phyloP scores from a whole-genome alignment of 1,140 invertebrate species.

The Drosophila mayri region DNA sequence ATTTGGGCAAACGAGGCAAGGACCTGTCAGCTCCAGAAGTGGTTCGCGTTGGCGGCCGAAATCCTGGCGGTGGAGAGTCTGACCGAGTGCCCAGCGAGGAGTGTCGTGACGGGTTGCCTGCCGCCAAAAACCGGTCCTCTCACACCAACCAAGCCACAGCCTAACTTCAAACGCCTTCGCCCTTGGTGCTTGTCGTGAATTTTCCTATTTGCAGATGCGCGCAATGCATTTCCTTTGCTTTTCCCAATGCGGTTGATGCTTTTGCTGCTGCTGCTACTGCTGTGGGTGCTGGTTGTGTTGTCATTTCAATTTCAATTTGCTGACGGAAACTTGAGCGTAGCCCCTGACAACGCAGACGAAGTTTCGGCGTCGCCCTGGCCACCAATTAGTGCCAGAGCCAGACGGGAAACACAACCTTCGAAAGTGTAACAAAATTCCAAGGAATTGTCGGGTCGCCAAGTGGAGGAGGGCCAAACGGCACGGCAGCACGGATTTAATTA shows the following conservation, averaged over 20 bases:
- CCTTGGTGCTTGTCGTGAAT: conserved; percentile 32
- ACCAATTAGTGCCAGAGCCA: conserved; percentile 62
- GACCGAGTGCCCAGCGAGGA: conserved; percentile 19
- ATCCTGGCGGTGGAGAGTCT: neutral
- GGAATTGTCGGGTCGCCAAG: conserved; percentile 37
- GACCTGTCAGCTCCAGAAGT: conserved; percentile 46
- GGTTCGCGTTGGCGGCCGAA: neutral
- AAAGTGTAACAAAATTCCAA: conserved; percentile 43
- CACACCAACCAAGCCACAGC: neutral
- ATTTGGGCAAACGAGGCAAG: conserved; percentile 44
- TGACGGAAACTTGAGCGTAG: conserved; percentile 65
- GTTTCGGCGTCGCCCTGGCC: conserved; percentile 50
- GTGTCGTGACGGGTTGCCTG: conserved; percentile 12
- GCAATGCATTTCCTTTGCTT: conserved; percentile 65
- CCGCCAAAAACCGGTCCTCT: neutral
- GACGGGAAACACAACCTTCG: conserved; percentile 30
- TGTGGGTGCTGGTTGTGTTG: conserved; percentile 24
- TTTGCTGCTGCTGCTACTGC: conserved; percentile 1
- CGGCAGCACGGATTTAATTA: conserved; percentile 62
- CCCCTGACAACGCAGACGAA: conserved; percentile 56
- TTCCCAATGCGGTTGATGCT: conserved; percentile 41
- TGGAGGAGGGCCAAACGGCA: conserved; percentile 35
- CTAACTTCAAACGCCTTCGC: neutral
- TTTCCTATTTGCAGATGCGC: conserved; percentile 56
- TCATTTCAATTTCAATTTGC: conserved; percentile 78